Evolutionary conservation across 2,113 vertebrate genomes (phyloP), one percentile per base, ranked within the genome.

Genomic region (Connochaetes taurinus): DNA sequence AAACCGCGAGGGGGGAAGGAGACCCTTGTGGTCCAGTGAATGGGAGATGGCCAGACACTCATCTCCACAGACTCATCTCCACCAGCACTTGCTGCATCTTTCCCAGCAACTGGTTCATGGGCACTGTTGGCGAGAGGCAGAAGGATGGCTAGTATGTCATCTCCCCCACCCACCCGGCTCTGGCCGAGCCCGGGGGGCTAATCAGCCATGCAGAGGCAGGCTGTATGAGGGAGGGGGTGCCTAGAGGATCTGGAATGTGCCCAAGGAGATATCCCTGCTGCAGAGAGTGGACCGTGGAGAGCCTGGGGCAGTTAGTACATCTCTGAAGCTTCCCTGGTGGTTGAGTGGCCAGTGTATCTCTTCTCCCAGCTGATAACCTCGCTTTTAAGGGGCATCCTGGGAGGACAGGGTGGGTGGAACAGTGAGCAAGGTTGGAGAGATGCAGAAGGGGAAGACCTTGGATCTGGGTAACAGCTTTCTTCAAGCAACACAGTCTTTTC

Each of bases 1-100:
- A 19, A 52, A 60, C 53, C 21, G 0, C 0, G 1, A 40, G 74
- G 60, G 23, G 53, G n/a, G 60, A n/a, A 47, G 62, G 19, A 74
- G 60, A 60, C 27, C 25, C 1, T 43, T 36, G n/a, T 17, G 29
- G 60, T 21, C 81, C 60, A 21, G 19, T 33, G 52, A 76, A 50
- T 57, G 29, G 1, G 62, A 9, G 21, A 33, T 15, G 31, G 58
- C 29, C 25, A 25, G 31, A 47, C 0, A 43, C 3, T 33, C 57
- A 0, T 23, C 33, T 43, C 10, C 11, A 40, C 25, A 45, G 0
- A 53, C 2, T 33, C 57, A 0, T 23, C 27, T 43, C 10, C 11
- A 43, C 15, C 76, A 36, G 2, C 19, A 52, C 60, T 45, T 82
- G 81, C 62, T 33, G 0, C 27, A 5, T 14, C 47, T 12, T 40